These are phyloP conservation scores for Anneissia japonica DNA, from an alignment of 35 echinoderm and acorn worm species.

Conservation along the genomic window DNA sequence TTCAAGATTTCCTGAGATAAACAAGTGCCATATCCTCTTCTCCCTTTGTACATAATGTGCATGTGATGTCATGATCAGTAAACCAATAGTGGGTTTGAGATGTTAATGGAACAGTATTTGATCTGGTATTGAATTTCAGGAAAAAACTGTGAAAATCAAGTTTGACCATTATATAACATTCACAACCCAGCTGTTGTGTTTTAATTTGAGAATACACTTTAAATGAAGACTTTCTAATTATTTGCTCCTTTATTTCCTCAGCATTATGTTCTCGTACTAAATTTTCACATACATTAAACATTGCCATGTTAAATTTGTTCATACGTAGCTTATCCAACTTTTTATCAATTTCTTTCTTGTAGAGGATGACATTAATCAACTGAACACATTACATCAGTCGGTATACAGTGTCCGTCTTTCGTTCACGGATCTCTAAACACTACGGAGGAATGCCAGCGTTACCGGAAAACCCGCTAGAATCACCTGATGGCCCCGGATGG, in stretches of 20 bases:
- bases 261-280: not conserved
- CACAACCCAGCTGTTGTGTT: not conserved
- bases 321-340: not conserved
- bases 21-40: no score
- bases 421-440: constrained; percentile 58
- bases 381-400: constrained; percentile 36
- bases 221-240: not conserved
- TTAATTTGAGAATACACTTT: not conserved
- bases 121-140: no score
- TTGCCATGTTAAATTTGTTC: no score
- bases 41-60: no score
- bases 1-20: no score
- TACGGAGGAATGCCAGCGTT: constrained; percentile 65
- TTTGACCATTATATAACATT: not conserved
- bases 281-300: no score
- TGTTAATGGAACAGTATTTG: no score
- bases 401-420: no score
- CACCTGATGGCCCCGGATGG: constrained; percentile 59
- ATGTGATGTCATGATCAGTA: no score
- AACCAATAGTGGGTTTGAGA: no score
- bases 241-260: not conserved
- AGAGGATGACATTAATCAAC: constrained; percentile 52
- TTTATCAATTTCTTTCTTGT: constrained; percentile 5
- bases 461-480: constrained; percentile 26
- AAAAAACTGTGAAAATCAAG: no score